Base-by-base conservation (phyloP, 2,888 invertebrate genomes). In the Fragum fragum region DNA sequence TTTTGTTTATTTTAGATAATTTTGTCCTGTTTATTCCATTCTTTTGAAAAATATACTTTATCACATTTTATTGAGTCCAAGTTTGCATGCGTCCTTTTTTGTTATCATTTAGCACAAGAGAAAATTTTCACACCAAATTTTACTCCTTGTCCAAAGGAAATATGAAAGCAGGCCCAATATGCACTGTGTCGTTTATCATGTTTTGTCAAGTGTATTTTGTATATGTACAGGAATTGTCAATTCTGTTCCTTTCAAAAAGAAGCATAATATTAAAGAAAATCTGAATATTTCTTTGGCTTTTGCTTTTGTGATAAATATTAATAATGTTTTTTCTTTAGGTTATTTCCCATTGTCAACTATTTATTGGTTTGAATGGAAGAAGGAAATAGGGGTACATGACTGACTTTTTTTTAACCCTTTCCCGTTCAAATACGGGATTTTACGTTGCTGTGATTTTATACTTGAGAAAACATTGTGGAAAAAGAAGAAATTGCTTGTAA, bases 181-280 rank as follows among this genome's bases (percentile, higher is more conserved):
- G 78, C 82, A 82, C 73, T 53, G 57, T 82, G 75, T 78, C 71
- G 78, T 78, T 68, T 39, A 73, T 39, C 70, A 63, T 81, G 73
- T 73, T 61, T 66, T 74, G 74, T 74, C 71, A 52, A 55, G 57
- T 78, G 82, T 78, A 63, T 75, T 73, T 42, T 66, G 66, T 66
- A 66, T 36, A 36, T 66, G 36, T 66, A 42, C 42, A 36, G 42
- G 36, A 11, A 42, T 42, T 32, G 66, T 66, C 66, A 66, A 42
- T 66, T 66, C 66, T 66, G 66, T 18, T 42, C 42, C n/a, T 63
- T 32, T 21, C 3, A 36, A 36, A 9, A 36, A 6, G 32, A 36
- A 36, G n/a, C n/a, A n/a, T n/a, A n/a, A n/a, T n/a, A n/a, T n/a
- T n/a, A n/a, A n/a, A n/a, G n/a, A n/a, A n/a, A n/a, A n/a, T n/a